Percentiles rank a stretch among this genome's conserved stretches.
phyloP scores from a whole-genome alignment of 2,113 vertebrate species.

The Proterorhinus semilunaris region DNA sequence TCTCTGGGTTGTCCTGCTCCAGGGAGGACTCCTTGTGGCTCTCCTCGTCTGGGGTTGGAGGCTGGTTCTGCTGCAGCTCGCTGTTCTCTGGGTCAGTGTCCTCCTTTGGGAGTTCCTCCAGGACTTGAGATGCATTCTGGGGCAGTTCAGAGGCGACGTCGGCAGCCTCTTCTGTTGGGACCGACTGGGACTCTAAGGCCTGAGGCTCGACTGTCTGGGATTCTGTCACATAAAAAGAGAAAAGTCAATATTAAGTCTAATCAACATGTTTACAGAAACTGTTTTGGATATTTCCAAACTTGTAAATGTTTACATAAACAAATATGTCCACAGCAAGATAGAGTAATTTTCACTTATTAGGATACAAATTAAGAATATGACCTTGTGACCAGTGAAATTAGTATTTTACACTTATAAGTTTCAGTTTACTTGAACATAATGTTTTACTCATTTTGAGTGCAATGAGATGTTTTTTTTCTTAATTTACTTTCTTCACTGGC shows the following conservation, averaged over 20 bases:
- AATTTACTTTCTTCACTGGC: too few species aligned
- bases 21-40: neutral
- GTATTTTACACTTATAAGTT: too few species aligned
- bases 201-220: neutral
- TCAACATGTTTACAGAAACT: neutral
- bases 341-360: too few species aligned
- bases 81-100: constrained; percentile 9
- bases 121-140: neutral
- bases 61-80: neutral
- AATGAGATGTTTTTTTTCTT: too few species aligned
- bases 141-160: constrained; percentile 18
- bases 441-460: too few species aligned
- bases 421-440: too few species aligned
- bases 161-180: constrained; percentile 18
- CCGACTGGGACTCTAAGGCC: constrained; percentile 17
- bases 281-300: neutral
- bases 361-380: too few species aligned
- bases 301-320: neutral
- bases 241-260: neutral
- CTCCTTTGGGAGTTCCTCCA: neutral
- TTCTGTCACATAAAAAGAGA: neutral
- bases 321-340: too few species aligned
- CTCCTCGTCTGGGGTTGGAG: constrained; percentile 18
- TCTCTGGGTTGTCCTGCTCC: neutral
- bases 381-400: too few species aligned